phyloP scores from a whole-genome alignment of 2,888 invertebrate species.

The Phrixothrix hirtus region DNA sequence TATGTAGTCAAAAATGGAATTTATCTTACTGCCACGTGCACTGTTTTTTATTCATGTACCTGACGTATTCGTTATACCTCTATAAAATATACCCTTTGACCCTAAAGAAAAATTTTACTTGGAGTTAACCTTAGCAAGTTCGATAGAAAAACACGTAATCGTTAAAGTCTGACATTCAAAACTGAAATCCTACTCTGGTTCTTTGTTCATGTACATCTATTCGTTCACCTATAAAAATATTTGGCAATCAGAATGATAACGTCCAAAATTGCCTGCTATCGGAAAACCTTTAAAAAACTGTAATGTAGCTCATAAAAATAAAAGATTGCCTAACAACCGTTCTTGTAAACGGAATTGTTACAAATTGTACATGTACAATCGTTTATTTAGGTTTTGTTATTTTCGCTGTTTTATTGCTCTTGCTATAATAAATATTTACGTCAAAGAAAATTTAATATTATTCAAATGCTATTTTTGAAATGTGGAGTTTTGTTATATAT shows the following conservation, averaged over 20 bases:
- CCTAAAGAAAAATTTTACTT: conserved; percentile 20
- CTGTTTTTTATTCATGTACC: conserved; percentile 31
- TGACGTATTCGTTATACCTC: conserved; percentile 28
- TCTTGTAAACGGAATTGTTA: conserved; percentile 3
- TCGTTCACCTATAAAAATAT: background rate
- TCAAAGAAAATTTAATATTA: too few relatives aligned
- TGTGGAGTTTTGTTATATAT: too few relatives aligned
- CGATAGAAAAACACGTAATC: conserved; percentile 2
- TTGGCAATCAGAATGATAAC: background rate
- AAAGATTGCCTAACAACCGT: conserved; percentile 2
- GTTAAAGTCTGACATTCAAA: background rate
- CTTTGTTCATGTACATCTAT: background rate
- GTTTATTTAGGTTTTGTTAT: too few relatives aligned
- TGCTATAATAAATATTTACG: too few relatives aligned
- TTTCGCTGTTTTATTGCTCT: too few relatives aligned
- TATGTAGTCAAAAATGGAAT: conserved; percentile 31
- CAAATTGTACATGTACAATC: too few relatives aligned
- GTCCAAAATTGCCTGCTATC: conserved; percentile 5
- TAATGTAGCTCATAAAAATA: conserved; percentile 5
- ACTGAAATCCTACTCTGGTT: too few relatives aligned
- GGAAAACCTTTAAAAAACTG: conserved; percentile 2
- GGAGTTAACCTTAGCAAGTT: conserved; percentile 6
- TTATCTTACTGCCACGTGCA: conserved; percentile 30
- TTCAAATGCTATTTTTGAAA: too few relatives aligned
- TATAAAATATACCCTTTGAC: conserved; percentile 22